Percentiles rank a stretch among this genome's conserved stretches.
phyloP scores from a whole-genome alignment of 1,140 invertebrate genomes.

The Colletes latitarsis region DNA sequence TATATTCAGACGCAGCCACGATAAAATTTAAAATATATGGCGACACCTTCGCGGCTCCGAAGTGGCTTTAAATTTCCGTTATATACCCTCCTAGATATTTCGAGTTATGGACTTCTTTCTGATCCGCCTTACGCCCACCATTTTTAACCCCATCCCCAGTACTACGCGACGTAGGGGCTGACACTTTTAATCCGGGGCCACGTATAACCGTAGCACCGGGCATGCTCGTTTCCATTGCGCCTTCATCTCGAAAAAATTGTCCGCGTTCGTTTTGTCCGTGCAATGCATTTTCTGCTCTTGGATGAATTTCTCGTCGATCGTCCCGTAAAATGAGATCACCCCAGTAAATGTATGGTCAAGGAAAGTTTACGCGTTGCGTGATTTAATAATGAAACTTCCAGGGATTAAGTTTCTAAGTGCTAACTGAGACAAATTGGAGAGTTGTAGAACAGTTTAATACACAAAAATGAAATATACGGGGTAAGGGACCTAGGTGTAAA shows the following conservation, averaged over 20 bases:
- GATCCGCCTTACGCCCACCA: conserved; percentile 56
- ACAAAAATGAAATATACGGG: no score
- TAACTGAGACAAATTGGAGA: no score
- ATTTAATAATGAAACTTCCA: background rate
- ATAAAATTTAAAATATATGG: conserved; percentile 73
- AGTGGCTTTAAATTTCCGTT: conserved; percentile 74
- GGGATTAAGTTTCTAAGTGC: background rate
- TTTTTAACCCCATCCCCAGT: conserved; percentile 54
- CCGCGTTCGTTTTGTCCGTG: conserved; percentile 21
- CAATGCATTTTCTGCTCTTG: conserved; percentile 14
- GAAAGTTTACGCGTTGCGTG: no score
- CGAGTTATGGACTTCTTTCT: conserved; percentile 70
- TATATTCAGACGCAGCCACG: conserved; percentile 51
- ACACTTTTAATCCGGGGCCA: conserved; percentile 56
- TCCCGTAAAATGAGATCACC: conserved; percentile 28
- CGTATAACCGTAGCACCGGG: conserved; percentile 47
- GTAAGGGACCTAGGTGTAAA: no score
- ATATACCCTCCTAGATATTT: conserved; percentile 68
- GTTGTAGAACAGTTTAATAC: no score
- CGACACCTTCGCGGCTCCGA: conserved; percentile 59
- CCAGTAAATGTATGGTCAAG: background rate
- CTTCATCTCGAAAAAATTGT: conserved; percentile 46
- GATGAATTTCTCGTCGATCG: conserved; percentile 45
- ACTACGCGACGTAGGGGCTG: background rate
- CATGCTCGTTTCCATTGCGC: conserved; percentile 29